Evolutionary conservation across 2,797 vertebrate genomes (phyloP).

Genomic region (Coccyzus lansbergi): DNA sequence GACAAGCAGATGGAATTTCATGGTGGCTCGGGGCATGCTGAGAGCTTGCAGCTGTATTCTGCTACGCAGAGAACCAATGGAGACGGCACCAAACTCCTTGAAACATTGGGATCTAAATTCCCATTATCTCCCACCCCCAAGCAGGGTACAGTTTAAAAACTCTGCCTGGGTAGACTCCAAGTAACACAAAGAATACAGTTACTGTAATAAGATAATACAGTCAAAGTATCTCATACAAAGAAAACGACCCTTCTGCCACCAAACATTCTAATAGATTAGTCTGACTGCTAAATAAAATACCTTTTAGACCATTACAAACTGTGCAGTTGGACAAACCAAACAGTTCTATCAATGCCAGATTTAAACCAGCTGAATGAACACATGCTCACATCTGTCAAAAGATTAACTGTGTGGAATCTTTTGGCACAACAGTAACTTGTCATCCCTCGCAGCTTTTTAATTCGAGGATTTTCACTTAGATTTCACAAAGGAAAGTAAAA

Average conservation of each 20-base stretch:
- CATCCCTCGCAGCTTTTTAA: not conserved
- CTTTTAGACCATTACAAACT: not conserved
- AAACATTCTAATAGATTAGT: not conserved
- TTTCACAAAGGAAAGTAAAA: not conserved
- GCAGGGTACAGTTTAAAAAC: not conserved
- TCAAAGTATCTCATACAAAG: not conserved
- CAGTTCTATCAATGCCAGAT: not conserved
- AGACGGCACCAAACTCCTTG: not conserved
- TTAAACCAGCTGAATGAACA: constrained; percentile 12
- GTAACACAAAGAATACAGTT: not conserved
- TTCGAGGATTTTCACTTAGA: not conserved
- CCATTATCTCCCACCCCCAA: not conserved
- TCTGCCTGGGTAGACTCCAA: not conserved
- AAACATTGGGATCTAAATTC: not conserved
- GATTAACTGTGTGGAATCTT: not conserved
- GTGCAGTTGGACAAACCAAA: not conserved
- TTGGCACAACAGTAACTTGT: not conserved
- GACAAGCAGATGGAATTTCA: not conserved
- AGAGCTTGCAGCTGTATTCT: not conserved
- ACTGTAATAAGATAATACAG: not conserved
- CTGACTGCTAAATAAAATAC: not conserved
- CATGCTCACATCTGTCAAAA: constrained; percentile 5
- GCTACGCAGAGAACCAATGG: not conserved
- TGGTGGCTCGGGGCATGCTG: not conserved
- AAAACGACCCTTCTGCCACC: not conserved